Percentiles rank a stretch among this genome's conserved stretches.
These are phyloP conservation scores for Tortricodes alternella DNA, from an alignment of 2,888 invertebrate genomes.

Conservation along the genomic window DNA sequence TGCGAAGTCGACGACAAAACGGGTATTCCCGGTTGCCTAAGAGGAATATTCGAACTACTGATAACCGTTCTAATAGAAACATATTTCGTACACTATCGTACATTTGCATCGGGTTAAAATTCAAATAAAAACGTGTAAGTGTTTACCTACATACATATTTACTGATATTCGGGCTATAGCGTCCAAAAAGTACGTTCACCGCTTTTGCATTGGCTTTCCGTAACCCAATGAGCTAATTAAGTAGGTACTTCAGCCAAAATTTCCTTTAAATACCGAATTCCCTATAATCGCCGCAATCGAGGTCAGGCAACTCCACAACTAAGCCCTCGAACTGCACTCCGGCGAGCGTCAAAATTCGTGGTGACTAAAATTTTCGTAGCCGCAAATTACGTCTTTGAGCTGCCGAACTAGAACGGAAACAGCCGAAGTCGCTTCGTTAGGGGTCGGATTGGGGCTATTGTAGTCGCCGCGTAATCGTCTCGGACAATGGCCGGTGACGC, in stretches of 20 bases:
- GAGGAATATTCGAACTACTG: no score
- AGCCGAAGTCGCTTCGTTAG: conserved; percentile 78
- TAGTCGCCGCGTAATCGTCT: conserved; percentile 66
- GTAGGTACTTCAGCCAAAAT: conserved; percentile 10
- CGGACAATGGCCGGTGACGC: conserved; percentile 77
- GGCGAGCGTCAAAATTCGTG: conserved; percentile 59
- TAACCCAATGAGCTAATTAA: conserved; percentile 10
- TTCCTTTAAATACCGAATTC: conserved; percentile 12
- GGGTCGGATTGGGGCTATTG: conserved; percentile 73
- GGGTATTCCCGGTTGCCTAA: no score
- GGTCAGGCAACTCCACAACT: conserved; percentile 44
- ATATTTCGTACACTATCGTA: no score
- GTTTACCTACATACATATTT: no score
- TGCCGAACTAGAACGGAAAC: conserved; percentile 69
- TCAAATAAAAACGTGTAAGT: no score
- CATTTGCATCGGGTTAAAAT: no score
- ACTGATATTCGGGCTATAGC: no score
- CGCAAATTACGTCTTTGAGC: conserved; percentile 80
- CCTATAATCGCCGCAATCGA: conserved; percentile 11
- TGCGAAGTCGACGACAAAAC: no score
- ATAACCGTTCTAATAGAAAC: no score
- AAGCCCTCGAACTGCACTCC: conserved; percentile 52
- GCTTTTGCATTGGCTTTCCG: neutral
- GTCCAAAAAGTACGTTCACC: neutral
- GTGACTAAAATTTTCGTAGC: conserved; percentile 67